Base-by-base conservation (phyloP, 2,113 vertebrate species). In the Murina feae region DNA sequence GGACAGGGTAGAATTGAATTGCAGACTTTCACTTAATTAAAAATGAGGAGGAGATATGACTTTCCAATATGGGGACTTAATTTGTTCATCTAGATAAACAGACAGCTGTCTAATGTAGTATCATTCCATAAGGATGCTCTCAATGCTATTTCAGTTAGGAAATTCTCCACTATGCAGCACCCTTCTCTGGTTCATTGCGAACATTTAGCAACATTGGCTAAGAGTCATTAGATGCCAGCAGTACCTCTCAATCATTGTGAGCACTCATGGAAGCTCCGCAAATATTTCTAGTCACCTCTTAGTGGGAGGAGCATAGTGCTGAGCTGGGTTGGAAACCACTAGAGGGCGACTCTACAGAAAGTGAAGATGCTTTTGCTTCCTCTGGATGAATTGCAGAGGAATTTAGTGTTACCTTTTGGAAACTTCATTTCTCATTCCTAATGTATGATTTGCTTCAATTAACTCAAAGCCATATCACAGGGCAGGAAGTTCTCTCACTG, bases 401-500 rank as follows among this genome's bases (percentile, higher is more conserved):
- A 55, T 86, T 60, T 35, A 68, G 16, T n/a, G 30, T 49, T 74
- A 86, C 18, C 49, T 93, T 94, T 82, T 82, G 69, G 63, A 94
- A 87, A 55, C 10, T 39, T 2, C 18, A 49, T 44, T 92, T 94
- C 53, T 95, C 75, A 60, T 86, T 75, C 21, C 74, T 86, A 78
- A 47, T 74, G 16, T 86, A 74, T 89, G 90, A 93, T 60, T 89
- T 80, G 72, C 16, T 94, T 91, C 84, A 79, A 53, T 91, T 66
- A 93, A 86, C 72, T 60, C 53, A 71, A 74, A 74, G 65, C 32
- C 65, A 86, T 53, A 74, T 23, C 20, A 0, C 3, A 89, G 51
- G 51, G 30, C 87, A 89, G 53, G 44, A 28, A 69, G 13, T 89
- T 89, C 49, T 91, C 53, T 91, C 32, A 7, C 60, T 82, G n/a